Base-by-base conservation (phyloP, 2,113 vertebrate genomes). In the Hirundichthys speculiger region DNA sequence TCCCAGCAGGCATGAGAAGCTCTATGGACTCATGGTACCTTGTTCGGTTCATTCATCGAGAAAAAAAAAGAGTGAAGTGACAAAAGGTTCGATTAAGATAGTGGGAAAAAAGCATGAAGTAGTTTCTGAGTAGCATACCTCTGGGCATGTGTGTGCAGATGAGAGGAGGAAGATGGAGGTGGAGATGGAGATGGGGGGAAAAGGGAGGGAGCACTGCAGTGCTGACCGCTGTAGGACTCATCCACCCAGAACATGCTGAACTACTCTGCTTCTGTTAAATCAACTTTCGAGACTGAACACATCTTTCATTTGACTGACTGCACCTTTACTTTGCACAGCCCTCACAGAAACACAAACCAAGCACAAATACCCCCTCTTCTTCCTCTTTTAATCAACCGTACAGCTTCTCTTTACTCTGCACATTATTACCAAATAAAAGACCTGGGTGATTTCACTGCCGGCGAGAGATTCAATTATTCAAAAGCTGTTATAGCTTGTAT, bases 201-300 rank as follows among this genome's bases (percentile, higher is more conserved):
- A 57, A 67, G 49, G 64, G 58, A 45, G 55, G 64, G 55, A 61
- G 51, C 22, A 56, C 78, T 72, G 83, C 82, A 82, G 68, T 88
- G 80, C 82, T 85, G 84, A 89, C 85, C 69, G 27, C 69, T 69
- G 73, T 53, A 7, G 79, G 83, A 78, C 59, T 68, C 79, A 86
- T 80, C 75, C 79, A 83, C 75, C 79, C 79, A 82, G 70, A 87
- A 87, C 78, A 46, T 49, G 56, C 69, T 80, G 60, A 72, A 78
- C 71, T 63, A 64, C 70, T 80, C 59, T 43, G 69, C 60, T 74
- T 82, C 10, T 2, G 13, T 60, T 55, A 63, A 51, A 68, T 83
- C 77, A 75, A 72, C 66, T 82, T 65, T 68, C 30, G 48, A 72
- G 54, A 50, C 38, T 7, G 39, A 73, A 67, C 59, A 64, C 9